These are phyloP conservation scores for Sebastiscus tertius DNA, from an alignment of 2,797 vertebrate species.

Conservation along the genomic window DNA sequence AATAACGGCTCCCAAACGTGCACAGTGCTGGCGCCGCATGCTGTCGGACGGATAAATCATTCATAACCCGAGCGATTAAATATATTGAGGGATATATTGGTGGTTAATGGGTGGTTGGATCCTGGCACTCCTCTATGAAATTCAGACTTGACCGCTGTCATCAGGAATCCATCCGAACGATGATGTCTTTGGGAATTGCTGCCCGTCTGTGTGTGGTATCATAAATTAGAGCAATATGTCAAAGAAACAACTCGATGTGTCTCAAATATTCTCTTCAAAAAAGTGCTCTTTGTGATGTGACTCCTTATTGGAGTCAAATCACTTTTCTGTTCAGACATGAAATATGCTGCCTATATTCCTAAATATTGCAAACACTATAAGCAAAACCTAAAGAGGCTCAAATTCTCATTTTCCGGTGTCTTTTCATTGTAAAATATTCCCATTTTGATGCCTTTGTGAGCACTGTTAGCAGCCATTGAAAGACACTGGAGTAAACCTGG, in stretches of 20 bases:
- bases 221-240: conserved; percentile 66
- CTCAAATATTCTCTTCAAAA: neutral
- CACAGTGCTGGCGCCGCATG: conserved; percentile 68
- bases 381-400: neutral
- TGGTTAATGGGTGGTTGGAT: conserved; percentile 73
- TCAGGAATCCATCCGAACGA: conserved; percentile 64
- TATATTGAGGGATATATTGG: conserved; percentile 77
- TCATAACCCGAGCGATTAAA: conserved; percentile 73
- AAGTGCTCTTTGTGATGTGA: neutral
- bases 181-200: conserved; percentile 64
- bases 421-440: neutral
- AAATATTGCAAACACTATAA: neutral
- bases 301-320: neutral
- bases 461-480: neutral
- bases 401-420: neutral
- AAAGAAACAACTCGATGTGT: conserved; percentile 28
- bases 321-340: neutral
- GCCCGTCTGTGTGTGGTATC: conserved; percentile 56
- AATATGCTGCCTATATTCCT: neutral
- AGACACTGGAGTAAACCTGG: neutral
- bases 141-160: conserved; percentile 71
- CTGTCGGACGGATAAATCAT: conserved; percentile 76
- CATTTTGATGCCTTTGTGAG: neutral
- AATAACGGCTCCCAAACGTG: conserved; percentile 74
- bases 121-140: conserved; percentile 67